Conservation (phyloP, 2,113 vertebrate species). For the Rhegmatorhina hoffmannsi region DNA sequence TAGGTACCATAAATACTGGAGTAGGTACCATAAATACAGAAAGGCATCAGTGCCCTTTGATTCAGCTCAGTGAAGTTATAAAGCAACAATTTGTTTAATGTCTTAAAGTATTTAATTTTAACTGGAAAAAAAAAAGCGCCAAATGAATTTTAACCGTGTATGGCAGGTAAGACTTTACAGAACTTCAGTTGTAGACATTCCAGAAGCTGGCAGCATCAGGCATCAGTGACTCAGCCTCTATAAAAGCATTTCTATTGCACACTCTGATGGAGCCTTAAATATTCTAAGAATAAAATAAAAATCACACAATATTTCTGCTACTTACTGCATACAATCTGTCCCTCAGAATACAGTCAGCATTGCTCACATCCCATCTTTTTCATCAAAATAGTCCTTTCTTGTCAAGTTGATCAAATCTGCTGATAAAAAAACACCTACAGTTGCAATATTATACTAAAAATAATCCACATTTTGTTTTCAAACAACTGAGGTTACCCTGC, state of each 20-base stretch:
- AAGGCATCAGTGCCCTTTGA: neutral
- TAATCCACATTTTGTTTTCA: neutral
- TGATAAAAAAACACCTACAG: neutral
- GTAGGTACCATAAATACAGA: accelerated
- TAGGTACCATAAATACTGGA: accelerated
- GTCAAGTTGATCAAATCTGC: neutral
- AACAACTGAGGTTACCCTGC: neutral
- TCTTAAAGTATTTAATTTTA: neutral
- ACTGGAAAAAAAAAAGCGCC: neutral
- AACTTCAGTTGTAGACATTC: neutral
- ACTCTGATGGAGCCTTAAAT: neutral
- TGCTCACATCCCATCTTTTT: neutral
- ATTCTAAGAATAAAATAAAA: neutral
- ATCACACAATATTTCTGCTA: neutral
- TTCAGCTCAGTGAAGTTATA: neutral
- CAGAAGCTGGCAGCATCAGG: neutral
- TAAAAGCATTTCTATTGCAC: neutral
- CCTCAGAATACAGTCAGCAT: neutral
- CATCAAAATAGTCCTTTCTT: neutral
- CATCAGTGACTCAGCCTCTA: neutral
- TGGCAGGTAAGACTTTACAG: neutral
- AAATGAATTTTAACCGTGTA: neutral
- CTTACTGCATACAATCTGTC: neutral
- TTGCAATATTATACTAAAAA: neutral
- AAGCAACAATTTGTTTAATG: neutral